phyloP scores from a whole-genome alignment of 2,797 vertebrate species.

The Philypnodon macrostomus region DNA sequence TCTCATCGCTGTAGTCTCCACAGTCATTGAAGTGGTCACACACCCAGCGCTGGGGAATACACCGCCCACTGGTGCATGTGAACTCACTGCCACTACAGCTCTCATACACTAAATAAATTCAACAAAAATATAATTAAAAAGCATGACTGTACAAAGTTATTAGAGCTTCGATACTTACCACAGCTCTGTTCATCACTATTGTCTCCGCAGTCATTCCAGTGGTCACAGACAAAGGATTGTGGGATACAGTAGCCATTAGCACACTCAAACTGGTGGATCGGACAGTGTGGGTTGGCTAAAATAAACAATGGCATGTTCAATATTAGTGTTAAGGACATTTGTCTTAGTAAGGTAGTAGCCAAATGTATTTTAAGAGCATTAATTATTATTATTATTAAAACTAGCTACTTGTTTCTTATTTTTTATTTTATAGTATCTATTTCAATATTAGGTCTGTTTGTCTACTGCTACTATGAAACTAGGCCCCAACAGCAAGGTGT shows the following conservation, averaged over 20 bases:
- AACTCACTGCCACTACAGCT: slow-evolving; percentile 72
- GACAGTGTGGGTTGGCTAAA: slow-evolving; percentile 59
- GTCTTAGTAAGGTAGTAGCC: too few relatives aligned
- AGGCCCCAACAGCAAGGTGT: too few relatives aligned
- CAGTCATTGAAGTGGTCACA: slow-evolving; percentile 77
- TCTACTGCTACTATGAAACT: too few relatives aligned
- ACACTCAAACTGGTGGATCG: slow-evolving; percentile 69
- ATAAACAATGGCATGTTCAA: slow-evolving; percentile 12
- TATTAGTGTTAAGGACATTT: too few relatives aligned
- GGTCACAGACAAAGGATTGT: slow-evolving; percentile 68
- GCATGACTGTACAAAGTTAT: too few relatives aligned
- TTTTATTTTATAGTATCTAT: too few relatives aligned
- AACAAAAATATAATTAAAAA: not conserved
- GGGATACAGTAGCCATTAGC: slow-evolving; percentile 70
- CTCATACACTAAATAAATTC: slow-evolving; percentile 55
- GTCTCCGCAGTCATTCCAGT: slow-evolving; percentile 77
- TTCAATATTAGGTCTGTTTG: too few relatives aligned
- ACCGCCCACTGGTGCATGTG: slow-evolving; percentile 71
- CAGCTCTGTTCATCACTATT: slow-evolving; percentile 74
- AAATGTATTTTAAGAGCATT: too few relatives aligned
- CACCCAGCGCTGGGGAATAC: slow-evolving; percentile 72
- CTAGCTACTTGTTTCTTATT: too few relatives aligned
- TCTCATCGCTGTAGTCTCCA: slow-evolving; percentile 76
- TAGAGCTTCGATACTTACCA: slow-evolving; percentile 45
- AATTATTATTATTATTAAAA: too few relatives aligned